Evolutionary conservation across 2,113 vertebrate species (phyloP).

Genomic region (Haplochromis burtoni): DNA sequence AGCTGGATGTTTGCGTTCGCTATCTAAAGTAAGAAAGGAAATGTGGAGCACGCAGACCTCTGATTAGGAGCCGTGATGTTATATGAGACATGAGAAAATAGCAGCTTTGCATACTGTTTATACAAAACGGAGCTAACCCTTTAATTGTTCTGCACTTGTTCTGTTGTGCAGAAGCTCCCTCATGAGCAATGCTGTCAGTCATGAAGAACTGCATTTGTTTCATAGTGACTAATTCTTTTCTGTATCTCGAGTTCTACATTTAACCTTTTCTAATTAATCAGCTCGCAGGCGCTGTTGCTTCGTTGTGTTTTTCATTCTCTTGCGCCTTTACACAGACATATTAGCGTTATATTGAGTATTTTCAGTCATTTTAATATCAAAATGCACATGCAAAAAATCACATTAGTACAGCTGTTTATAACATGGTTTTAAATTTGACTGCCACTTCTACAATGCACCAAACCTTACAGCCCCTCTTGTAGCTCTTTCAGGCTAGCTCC

Average conservation of each 20-base stretch:
- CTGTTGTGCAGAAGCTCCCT: background rate
- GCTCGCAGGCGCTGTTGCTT: background rate
- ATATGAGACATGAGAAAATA: background rate
- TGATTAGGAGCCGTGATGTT: background rate
- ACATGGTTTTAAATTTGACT: background rate
- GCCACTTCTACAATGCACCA: background rate
- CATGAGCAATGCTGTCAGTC: background rate
- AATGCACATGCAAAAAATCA: background rate
- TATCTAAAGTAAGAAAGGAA: background rate
- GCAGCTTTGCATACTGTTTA: background rate
- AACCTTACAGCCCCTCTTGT: background rate
- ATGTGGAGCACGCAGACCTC: background rate
- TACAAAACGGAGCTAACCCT: background rate
- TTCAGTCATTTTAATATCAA: background rate
- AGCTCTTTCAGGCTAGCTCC: background rate
- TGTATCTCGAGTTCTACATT: background rate
- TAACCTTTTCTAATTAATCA: background rate
- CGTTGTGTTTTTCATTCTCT: background rate
- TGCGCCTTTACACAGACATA: fast-evolving
- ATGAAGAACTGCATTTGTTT: background rate
- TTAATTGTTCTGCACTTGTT: background rate
- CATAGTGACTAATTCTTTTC: background rate
- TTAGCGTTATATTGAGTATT: background rate
- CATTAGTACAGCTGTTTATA: background rate
- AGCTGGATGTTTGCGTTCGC: background rate